Evolutionary conservation across 1,140 invertebrate genomes (phyloP).

Genomic region (Portunus trituberculatus): DNA sequence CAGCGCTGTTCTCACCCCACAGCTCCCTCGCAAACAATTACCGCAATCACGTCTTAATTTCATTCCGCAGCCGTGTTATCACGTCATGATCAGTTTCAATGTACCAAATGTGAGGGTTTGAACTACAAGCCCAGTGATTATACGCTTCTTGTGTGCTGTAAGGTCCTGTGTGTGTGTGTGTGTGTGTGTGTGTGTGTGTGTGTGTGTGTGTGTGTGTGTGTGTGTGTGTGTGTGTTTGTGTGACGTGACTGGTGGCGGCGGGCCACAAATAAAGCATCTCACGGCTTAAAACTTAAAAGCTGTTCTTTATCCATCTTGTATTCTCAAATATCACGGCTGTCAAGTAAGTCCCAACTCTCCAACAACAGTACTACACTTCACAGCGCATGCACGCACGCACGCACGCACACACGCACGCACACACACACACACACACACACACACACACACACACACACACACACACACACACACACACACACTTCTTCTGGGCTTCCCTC

Average conservation of each 20-base stretch:
- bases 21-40: neutral
- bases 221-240: neutral
- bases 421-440: neutral
- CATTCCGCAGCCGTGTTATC: neutral
- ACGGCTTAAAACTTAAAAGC: neutral
- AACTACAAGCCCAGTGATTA: neutral
- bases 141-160: neutral
- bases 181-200: constrained; percentile 17
- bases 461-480: too few relatives aligned
- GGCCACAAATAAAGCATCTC: neutral
- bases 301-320: neutral
- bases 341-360: neutral
- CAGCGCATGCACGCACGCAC: neutral
- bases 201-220: neutral
- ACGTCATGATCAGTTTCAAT: neutral
- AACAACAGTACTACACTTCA: too few relatives aligned
- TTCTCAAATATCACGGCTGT: neutral
- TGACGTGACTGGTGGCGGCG: neutral
- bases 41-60: neutral
- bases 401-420: neutral
- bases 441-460: too few relatives aligned
- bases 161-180: neutral
- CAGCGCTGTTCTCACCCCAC: neutral
- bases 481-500: too few relatives aligned
- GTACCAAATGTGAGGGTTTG: neutral